These are phyloP conservation scores for Zaprionus gabonicus DNA, from an alignment of 1,140 invertebrate genomes.

Conservation along the genomic window DNA sequence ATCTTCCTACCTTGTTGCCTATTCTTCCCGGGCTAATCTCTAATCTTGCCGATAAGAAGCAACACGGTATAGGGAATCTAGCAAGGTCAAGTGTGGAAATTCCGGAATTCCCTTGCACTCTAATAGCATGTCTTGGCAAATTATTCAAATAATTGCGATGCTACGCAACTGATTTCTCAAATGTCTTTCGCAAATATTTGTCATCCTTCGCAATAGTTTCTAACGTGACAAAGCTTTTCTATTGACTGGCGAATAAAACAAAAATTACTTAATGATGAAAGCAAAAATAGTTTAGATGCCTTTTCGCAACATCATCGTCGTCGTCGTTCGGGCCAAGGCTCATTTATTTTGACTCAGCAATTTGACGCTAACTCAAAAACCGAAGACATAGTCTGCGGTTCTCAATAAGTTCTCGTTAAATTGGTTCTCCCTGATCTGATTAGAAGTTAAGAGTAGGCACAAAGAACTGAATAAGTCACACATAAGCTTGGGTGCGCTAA, in stretches of 20 bases:
- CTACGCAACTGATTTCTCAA: constrained; percentile 2
- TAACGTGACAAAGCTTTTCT: constrained; percentile 7
- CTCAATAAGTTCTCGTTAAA: constrained; percentile 23
- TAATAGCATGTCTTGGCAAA: constrained; percentile 9
- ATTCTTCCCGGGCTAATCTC: not conserved
- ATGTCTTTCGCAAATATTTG: constrained; percentile 1
- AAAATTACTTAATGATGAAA: constrained; percentile 25
- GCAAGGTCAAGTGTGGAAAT: constrained; percentile 10
- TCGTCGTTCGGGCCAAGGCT: not conserved
- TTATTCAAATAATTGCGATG: constrained; percentile 9
- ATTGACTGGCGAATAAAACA: constrained; percentile 4
- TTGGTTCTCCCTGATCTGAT: constrained; percentile 23
- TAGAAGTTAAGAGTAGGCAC: constrained; percentile 1
- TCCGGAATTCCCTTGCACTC: not conserved
- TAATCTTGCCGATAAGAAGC: not conserved
- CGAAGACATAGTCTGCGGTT: not conserved
- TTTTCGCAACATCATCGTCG: constrained; percentile 22
- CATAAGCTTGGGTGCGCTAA: not conserved
- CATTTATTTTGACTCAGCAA: constrained; percentile 33
- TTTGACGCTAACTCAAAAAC: constrained; percentile 4
- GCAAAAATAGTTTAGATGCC: constrained; percentile 25
- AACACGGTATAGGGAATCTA: constrained; percentile 2
- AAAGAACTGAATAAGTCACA: constrained; percentile 1
- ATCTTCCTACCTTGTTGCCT: not conserved
- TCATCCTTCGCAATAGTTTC: constrained; percentile 7